These are phyloP conservation scores for Parauchenoglanis punctatus DNA, from an alignment of 2,797 vertebrate species.

Conservation along the genomic window DNA sequence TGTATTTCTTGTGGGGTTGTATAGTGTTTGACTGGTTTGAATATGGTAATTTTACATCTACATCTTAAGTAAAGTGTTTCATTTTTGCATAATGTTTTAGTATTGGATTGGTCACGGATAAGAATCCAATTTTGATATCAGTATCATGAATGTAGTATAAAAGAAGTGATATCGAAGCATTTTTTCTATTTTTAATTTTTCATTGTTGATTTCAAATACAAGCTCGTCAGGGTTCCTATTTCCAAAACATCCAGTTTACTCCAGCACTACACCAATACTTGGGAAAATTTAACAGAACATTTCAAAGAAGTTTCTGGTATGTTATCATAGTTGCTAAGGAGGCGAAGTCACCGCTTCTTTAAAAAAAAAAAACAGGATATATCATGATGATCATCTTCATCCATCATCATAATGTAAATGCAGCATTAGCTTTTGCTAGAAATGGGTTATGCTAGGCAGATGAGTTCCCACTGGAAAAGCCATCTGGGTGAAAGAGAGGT, in stretches of 20 bases:
- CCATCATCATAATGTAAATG: slow-evolving; percentile 15
- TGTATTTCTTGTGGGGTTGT: not conserved
- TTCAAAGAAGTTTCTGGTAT: not conserved
- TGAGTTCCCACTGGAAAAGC: not conserved
- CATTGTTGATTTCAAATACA: not conserved
- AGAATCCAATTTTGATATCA: not conserved
- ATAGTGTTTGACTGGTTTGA: not conserved
- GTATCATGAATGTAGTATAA: not conserved
- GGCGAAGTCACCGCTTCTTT: not conserved
- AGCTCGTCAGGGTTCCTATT: not conserved
- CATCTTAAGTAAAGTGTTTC: not conserved
- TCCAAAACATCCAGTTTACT: not conserved
- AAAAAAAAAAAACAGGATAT: not conserved
- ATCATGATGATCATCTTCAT: not conserved
- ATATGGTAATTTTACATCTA: not conserved
- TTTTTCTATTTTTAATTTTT: not conserved
- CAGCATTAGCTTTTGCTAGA: not conserved
- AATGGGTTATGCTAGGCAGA: not conserved
- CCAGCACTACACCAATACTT: not conserved
- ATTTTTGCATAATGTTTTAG: not conserved
- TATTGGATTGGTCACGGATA: not conserved
- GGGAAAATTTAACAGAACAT: not conserved
- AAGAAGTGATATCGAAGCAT: not conserved
- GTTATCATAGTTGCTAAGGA: not conserved
- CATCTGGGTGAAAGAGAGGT: slow-evolving; percentile 8